Conservation (phyloP, 2,113 vertebrate species). For the Pelecanus crispus region DNA sequence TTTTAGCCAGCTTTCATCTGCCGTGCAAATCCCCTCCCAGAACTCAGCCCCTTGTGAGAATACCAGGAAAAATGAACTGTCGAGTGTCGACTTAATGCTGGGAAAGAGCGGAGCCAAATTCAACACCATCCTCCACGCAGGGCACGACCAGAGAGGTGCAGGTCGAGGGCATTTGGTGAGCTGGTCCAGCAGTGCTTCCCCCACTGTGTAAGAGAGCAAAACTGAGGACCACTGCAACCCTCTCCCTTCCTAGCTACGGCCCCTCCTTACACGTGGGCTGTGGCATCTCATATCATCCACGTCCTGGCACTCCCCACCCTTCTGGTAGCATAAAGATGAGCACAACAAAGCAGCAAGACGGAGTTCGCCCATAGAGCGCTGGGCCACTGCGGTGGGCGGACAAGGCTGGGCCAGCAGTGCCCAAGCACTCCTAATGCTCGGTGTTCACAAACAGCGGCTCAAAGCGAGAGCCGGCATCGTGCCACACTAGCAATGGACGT, state of each 20-base stretch:
- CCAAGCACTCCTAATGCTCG: background rate
- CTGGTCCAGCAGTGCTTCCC: background rate
- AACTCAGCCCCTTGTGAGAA: background rate
- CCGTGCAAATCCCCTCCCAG: background rate
- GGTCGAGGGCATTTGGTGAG: background rate
- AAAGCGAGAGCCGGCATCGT: fast-evolving
- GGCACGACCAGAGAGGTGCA: background rate
- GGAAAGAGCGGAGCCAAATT: background rate
- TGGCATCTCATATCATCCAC: fast-evolving
- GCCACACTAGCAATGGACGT: fast-evolving
- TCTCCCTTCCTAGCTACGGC: background rate
- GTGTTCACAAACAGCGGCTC: background rate
- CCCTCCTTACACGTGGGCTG: fast-evolving
- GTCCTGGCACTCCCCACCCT: background rate
- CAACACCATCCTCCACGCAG: fast-evolving
- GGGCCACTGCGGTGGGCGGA: background rate
- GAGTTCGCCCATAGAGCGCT: background rate
- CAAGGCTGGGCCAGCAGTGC: background rate
- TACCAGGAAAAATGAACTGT: background rate
- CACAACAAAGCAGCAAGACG: background rate
- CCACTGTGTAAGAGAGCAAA: background rate
- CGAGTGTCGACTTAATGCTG: fast-evolving
- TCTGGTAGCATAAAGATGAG: too few relatives aligned
- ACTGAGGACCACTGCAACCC: background rate
- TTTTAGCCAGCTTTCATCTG: background rate